A percentile compares a stretch with the other conserved stretches of the same genome.
phyloP scores from a whole-genome alignment of 2,797 vertebrate genomes.

The Sebastes oblongus region DNA sequence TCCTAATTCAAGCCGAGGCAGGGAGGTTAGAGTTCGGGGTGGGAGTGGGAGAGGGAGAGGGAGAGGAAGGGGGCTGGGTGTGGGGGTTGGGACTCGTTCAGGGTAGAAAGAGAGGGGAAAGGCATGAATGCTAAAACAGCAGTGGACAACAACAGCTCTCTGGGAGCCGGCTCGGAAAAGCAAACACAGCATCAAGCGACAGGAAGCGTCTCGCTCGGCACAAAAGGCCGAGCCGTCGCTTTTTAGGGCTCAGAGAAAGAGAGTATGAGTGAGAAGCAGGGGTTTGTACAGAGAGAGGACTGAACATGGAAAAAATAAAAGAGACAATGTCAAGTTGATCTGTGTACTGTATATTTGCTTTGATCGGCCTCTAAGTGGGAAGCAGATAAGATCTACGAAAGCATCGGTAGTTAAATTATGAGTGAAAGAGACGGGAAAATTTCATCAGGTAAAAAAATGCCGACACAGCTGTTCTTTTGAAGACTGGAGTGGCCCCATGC shows the following conservation, averaged over 20 bases:
- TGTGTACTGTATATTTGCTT: not conserved
- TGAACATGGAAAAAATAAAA: not conserved
- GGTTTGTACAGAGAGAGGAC: constrained; percentile 12
- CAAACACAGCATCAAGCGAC: constrained; percentile 82
- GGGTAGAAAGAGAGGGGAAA: constrained; percentile 49
- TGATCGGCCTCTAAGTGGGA: not conserved
- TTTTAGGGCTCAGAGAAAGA: constrained; percentile 57
- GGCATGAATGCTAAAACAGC: constrained; percentile 80
- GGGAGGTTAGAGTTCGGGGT: constrained; percentile 31
- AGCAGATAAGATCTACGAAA: constrained; percentile 3
- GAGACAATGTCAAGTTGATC: constrained; percentile 1
- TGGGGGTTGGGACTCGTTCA: not conserved
- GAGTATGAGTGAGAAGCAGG: constrained; percentile 37
- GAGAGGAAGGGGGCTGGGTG: constrained; percentile 20
- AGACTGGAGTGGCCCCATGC: not conserved
- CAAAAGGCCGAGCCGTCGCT: constrained; percentile 70
- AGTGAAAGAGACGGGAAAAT: not conserved
- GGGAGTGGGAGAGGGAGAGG: constrained; percentile 18
- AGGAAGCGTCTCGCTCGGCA: constrained; percentile 79
- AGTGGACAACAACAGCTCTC: constrained; percentile 71
- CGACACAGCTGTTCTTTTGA: not conserved
- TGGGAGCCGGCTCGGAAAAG: constrained; percentile 81
- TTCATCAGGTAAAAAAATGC: not conserved
- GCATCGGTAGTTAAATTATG: not conserved
- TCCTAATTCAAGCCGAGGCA: not conserved